phyloP scores from a whole-genome alignment of 2,113 vertebrate species.

The Anolis sagrei region DNA sequence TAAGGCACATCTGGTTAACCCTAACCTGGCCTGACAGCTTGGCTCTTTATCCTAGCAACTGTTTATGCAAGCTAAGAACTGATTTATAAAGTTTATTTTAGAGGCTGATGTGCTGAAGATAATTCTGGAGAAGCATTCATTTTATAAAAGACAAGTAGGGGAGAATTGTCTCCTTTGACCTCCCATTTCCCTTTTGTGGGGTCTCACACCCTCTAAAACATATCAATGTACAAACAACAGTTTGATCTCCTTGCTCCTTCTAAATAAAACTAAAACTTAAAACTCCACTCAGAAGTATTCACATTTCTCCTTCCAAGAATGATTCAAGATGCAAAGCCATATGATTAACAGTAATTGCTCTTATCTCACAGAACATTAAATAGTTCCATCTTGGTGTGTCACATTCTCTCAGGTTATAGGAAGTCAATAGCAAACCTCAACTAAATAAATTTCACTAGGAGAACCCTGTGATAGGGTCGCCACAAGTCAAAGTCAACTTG shows the following conservation, averaged over 20 bases:
- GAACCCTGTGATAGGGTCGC: neutral
- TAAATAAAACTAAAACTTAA: conserved; percentile 6
- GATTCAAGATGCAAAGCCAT: neutral
- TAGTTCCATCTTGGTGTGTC: neutral
- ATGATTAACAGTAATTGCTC: neutral
- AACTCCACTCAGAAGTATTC: neutral
- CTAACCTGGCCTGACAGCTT: neutral
- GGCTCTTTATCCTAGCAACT: neutral
- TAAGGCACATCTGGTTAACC: conserved; percentile 17
- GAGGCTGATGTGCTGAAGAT: neutral
- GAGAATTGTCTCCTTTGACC: neutral
- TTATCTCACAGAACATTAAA: neutral
- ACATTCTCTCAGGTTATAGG: too few relatives aligned
- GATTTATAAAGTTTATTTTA: conserved; percentile 27
- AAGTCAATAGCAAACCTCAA: too few relatives aligned
- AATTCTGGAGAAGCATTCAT: conserved; percentile 6
- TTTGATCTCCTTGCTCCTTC: conserved; percentile 13
- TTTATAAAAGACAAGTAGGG: neutral
- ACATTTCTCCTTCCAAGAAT: neutral
- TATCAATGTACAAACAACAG: neutral
- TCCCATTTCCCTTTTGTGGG: conserved; percentile 9
- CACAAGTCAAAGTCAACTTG: too few relatives aligned
- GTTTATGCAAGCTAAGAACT: conserved; percentile 19
- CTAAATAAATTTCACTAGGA: neutral
- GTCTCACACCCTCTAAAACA: conserved; percentile 23